Conservation (phyloP, 2,797 vertebrate genomes). For the Premnoplex brunnescens region DNA sequence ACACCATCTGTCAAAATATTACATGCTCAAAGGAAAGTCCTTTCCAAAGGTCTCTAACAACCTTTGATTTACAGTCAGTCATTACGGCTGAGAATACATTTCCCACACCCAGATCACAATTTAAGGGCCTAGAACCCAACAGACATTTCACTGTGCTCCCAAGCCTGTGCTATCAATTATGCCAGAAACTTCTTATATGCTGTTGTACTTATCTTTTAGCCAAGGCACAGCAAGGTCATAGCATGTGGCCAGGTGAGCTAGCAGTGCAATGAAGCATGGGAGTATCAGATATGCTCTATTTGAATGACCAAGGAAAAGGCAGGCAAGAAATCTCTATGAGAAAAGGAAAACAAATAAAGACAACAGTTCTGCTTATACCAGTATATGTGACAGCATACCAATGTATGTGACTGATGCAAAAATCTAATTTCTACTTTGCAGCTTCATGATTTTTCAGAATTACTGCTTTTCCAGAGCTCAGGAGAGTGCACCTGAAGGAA, state of each 20-base stretch:
- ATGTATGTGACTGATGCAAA: fast-evolving
- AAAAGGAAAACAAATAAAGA: neutral
- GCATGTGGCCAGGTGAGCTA: neutral
- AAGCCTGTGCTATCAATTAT: neutral
- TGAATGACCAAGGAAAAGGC: neutral
- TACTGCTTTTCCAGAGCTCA: neutral
- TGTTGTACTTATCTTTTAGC: neutral
- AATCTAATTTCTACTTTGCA: neutral
- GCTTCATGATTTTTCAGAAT: neutral
- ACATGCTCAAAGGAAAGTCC: neutral
- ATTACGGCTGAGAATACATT: neutral
- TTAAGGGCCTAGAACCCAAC: neutral
- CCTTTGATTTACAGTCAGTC: neutral
- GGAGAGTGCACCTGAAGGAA: neutral
- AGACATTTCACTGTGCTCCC: neutral
- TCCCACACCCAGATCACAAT: neutral
- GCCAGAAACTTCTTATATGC: neutral
- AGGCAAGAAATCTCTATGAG: neutral
- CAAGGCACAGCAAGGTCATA: neutral
- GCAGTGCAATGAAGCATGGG: neutral
- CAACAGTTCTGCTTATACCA: neutral
- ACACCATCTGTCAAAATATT: neutral
- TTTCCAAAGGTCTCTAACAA: neutral
- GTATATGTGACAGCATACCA: fast-evolving
- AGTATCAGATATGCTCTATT: neutral